phyloP scores from a whole-genome alignment of 2,113 vertebrate genomes.

The Platysteira castanea region DNA sequence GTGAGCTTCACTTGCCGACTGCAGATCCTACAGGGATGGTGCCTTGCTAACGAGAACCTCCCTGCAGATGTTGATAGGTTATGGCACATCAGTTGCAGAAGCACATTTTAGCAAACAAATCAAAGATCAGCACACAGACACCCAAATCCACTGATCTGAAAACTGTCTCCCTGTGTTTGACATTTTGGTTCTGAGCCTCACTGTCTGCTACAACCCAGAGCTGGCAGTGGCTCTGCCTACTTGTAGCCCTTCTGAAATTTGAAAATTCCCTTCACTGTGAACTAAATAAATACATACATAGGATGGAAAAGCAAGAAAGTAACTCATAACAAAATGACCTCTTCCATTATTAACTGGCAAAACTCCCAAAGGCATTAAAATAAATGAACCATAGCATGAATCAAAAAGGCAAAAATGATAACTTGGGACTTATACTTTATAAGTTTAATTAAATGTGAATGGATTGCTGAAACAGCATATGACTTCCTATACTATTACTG shows the following conservation, averaged over 20 bases:
- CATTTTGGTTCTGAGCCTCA: not conserved
- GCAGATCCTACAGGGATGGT: not conserved
- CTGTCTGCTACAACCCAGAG: not conserved
- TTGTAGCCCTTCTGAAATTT: not conserved
- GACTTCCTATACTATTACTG: not conserved
- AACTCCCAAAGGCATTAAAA: not conserved
- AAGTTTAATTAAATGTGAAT: slow-evolving; percentile 27
- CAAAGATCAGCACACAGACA: not conserved
- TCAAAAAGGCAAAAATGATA: slow-evolving; percentile 19
- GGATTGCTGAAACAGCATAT: not conserved
- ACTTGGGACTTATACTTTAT: not conserved
- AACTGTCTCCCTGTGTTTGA: not conserved
- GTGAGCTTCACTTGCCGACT: not conserved
- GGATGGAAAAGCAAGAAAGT: not conserved
- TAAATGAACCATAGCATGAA: slow-evolving; percentile 10
- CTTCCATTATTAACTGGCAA: slow-evolving; percentile 35
- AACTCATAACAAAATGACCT: slow-evolving; percentile 11
- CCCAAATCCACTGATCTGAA: fast-evolving
- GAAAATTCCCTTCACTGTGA: not conserved
- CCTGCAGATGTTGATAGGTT: not conserved
- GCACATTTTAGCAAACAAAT: not conserved
- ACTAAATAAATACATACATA: not conserved
- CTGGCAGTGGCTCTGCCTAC: not conserved
- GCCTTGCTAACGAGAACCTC: not conserved
- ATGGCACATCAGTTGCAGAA: not conserved